phyloP scores from a whole-genome alignment of 2,888 invertebrate species.

The Rhagonycha lutea region DNA sequence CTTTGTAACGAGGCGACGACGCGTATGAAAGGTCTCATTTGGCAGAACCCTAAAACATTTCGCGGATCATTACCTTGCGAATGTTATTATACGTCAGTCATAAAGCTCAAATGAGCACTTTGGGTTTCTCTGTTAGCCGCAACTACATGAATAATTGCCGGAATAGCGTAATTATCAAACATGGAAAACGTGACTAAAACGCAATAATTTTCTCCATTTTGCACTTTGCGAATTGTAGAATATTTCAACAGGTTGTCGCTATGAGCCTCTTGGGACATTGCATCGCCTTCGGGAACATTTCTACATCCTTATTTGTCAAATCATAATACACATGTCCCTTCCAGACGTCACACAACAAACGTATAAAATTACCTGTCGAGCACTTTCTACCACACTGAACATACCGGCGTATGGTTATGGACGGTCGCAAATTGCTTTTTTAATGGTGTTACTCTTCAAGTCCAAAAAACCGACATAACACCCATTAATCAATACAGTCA shows the following conservation, averaged over 20 bases:
- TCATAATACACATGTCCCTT: conserved; percentile 6
- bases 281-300: not conserved
- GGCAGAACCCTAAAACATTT: conserved; percentile 16
- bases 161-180: not conserved
- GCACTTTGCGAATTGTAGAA: conserved; percentile 1
- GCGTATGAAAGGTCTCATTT: conserved; percentile 17
- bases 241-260: conserved; percentile 22
- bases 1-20: conserved; percentile 16
- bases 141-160: conserved; percentile 12
- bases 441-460: not conserved
- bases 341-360: not conserved
- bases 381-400: conserved; percentile 1
- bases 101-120: conserved; percentile 11
- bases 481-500: not conserved
- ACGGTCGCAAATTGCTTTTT: not conserved
- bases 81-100: conserved; percentile 7
- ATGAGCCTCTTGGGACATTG: not conserved
- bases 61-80: conserved; percentile 19
- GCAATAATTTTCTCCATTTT: conserved; percentile 2
- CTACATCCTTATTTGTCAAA: conserved; percentile 7
- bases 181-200: not conserved
- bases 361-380: conserved; percentile 16
- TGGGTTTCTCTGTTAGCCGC: not conserved
- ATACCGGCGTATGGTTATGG: not conserved
- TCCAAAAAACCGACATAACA: not conserved